Evolutionary conservation across 2,888 invertebrate genomes (phyloP).

Genomic region (Thumatha senex): DNA sequence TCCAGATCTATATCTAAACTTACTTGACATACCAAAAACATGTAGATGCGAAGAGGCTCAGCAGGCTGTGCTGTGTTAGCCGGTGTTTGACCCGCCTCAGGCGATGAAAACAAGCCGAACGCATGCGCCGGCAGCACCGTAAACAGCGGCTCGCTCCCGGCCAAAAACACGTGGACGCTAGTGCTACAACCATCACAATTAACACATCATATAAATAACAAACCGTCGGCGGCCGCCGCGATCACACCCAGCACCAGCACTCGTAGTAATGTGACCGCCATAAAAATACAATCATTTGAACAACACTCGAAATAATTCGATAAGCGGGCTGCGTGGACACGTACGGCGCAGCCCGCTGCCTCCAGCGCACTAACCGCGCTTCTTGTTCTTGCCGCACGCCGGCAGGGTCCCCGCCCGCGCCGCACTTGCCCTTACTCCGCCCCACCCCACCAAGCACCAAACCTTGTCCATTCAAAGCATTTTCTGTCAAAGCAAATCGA

Average conservation of each 20-base stretch:
- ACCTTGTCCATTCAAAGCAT: slow-evolving; percentile 79
- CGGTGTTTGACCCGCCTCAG: slow-evolving; percentile 74
- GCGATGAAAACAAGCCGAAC: slow-evolving; percentile 70
- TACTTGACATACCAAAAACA: slow-evolving; percentile 60
- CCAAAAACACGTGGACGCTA: slow-evolving; percentile 63
- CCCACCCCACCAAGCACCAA: slow-evolving; percentile 35
- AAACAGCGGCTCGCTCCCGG: slow-evolving; percentile 67
- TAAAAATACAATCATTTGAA: slow-evolving; percentile 89
- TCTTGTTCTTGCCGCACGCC: slow-evolving; percentile 34
- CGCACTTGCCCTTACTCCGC: slow-evolving; percentile 30
- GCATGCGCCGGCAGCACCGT: slow-evolving; percentile 76
- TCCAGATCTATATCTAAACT: slow-evolving; percentile 64
- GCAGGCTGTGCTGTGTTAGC: slow-evolving; percentile 63
- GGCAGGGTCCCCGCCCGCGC: slow-evolving; percentile 37
- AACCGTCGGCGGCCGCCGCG: slow-evolving; percentile 78
- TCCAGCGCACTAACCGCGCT: slow-evolving; percentile 62
- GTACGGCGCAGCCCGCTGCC: slow-evolving; percentile 71
- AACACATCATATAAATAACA: slow-evolving; percentile 53
- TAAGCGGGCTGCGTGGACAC: slow-evolving; percentile 77
- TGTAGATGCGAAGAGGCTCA: slow-evolving; percentile 61
- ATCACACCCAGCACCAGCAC: slow-evolving; percentile 83
- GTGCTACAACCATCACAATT: slow-evolving; percentile 40
- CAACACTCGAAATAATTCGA: slow-evolving; percentile 71
- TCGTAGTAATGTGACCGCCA: slow-evolving; percentile 91
- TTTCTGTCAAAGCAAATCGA: slow-evolving; percentile 82